A percentile compares a stretch with the other conserved stretches of the same genome.
phyloP scores from a whole-genome alignment of 2,113 vertebrate genomes.

The Gavia stellata region DNA sequence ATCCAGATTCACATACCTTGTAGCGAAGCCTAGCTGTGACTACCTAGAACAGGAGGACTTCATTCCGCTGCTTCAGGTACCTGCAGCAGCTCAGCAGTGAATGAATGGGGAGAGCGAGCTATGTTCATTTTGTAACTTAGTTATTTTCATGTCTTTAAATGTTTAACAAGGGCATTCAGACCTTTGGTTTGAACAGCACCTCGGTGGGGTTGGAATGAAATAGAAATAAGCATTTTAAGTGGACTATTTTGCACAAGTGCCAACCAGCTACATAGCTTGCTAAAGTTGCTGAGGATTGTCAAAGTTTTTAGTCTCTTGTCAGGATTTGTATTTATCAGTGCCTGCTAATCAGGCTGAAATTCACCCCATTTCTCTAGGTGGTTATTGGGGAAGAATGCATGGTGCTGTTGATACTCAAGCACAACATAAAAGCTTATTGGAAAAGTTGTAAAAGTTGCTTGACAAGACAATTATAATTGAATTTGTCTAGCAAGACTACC shows the following conservation, averaged over 20 bases:
- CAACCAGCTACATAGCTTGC: not conserved
- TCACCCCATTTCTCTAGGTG: not conserved
- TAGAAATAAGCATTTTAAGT: not conserved
- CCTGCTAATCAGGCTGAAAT: not conserved
- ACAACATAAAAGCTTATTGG: not conserved
- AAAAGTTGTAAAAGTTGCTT: not conserved
- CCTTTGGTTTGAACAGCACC: not conserved
- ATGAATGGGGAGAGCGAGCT: not conserved
- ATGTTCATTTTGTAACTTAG: not conserved
- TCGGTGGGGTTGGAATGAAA: not conserved
- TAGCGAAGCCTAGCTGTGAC: conserved; percentile 86
- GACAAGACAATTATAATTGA: not conserved
- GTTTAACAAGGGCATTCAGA: not conserved
- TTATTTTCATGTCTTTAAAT: not conserved
- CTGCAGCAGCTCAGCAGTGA: not conserved
- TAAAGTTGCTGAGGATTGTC: not conserved
- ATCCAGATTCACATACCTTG: conserved; percentile 86
- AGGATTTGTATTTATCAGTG: not conserved
- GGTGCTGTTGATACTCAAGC: not conserved
- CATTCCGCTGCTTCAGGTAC: conserved; percentile 93
- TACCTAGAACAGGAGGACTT: conserved; percentile 95
- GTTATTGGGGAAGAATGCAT: not conserved
- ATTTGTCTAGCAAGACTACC: not conserved
- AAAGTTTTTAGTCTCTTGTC: not conserved
- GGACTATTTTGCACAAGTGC: not conserved